These are phyloP conservation scores for Lydus trimaculatus DNA, from an alignment of 2,888 invertebrate species.

Conservation along the genomic window DNA sequence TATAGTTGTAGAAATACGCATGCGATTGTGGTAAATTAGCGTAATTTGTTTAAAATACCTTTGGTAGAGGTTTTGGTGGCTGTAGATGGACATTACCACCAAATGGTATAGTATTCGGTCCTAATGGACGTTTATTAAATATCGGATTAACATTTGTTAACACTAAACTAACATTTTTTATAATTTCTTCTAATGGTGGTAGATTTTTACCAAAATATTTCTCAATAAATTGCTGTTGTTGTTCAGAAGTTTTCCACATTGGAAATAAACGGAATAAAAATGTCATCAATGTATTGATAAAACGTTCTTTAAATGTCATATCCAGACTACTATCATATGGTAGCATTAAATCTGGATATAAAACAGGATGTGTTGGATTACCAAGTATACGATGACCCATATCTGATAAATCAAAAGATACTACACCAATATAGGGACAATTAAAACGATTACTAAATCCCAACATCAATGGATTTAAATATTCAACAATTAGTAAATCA, in stretches of 20 bases:
- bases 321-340: conserved; percentile 23
- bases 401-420: conserved; percentile 42
- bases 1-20: no score
- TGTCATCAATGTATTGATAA: conserved; percentile 5
- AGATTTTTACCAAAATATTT: conserved; percentile 43
- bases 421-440: conserved; percentile 47
- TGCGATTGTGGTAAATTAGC: no score
- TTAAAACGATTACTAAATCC: conserved; percentile 47
- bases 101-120: conserved; percentile 42
- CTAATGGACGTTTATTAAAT: conserved; percentile 40
- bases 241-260: no score
- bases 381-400: conserved; percentile 43
- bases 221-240: conserved; percentile 19
- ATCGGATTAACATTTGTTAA: conserved; percentile 45
- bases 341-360: conserved; percentile 46
- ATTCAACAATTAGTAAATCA: conserved; percentile 50
- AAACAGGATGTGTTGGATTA: conserved; percentile 48
- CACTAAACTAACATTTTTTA: conserved; percentile 38
- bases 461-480: conserved; percentile 39
- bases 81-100: conserved; percentile 44
- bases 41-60: conserved; percentile 37
- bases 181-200: conserved; percentile 39
- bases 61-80: conserved; percentile 40
- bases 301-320: conserved; percentile 23
- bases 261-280: neutral